phyloP scores from a whole-genome alignment of 2,113 vertebrate species.

The Motacilla alba region DNA sequence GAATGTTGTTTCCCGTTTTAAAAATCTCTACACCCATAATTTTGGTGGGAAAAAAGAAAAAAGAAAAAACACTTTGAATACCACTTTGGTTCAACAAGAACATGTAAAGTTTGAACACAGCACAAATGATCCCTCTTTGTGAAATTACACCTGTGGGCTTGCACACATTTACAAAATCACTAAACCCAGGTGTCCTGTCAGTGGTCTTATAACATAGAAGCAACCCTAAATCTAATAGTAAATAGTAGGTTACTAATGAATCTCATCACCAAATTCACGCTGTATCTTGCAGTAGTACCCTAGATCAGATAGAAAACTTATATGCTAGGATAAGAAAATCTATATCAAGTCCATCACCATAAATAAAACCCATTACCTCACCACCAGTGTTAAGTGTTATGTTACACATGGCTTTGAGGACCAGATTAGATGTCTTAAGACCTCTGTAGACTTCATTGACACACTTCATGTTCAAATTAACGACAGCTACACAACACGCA shows the following conservation, averaged over 20 bases:
- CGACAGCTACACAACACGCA: not conserved
- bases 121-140: not conserved
- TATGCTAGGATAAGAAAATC: not conserved
- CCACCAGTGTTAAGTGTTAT: accelerated
- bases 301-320: not conserved
- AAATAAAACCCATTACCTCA: not conserved
- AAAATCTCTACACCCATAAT: not conserved
- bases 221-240: not conserved
- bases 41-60: not conserved
- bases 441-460: not conserved
- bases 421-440: not conserved
- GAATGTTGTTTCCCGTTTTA: not conserved
- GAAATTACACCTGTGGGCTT: not conserved
- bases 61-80: not conserved
- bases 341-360: not conserved
- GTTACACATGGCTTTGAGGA: not conserved
- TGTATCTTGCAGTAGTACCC: not conserved
- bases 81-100: not conserved
- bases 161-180: not conserved
- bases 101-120: not conserved
- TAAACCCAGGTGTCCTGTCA: not conserved
- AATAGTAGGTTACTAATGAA: not conserved
- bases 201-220: not conserved
- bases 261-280: not conserved
- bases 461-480: not conserved